These are phyloP conservation scores for Gymnodraco acuticeps DNA, from an alignment of 2,797 vertebrate species.

Conservation along the genomic window DNA sequence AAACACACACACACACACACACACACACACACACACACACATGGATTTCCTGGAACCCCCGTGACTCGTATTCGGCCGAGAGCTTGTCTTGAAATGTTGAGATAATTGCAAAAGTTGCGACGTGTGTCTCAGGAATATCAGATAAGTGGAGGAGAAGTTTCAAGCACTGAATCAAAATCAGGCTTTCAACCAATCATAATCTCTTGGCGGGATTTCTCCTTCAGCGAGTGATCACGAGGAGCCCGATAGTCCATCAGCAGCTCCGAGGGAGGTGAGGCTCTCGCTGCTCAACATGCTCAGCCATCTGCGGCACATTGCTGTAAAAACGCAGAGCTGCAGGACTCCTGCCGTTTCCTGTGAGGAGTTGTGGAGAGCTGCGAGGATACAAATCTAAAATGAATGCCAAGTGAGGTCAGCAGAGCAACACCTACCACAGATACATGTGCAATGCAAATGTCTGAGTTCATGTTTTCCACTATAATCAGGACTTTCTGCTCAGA, in stretches of 20 bases:
- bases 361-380: conserved; percentile 21
- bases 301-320: conserved; percentile 51
- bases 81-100: conserved; percentile 12
- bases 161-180: conserved; percentile 56
- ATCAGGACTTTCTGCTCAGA: background rate
- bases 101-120: conserved; percentile 45
- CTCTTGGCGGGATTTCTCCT: conserved; percentile 51
- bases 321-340: conserved; percentile 15
- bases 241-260: conserved; percentile 61
- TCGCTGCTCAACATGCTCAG: conserved; percentile 52
- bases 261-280: conserved; percentile 61
- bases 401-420: conserved; percentile 16
- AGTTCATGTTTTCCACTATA: background rate
- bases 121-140: conserved; percentile 19
- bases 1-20: conserved; percentile 14
- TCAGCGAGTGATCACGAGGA: conserved; percentile 58
- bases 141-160: conserved; percentile 49
- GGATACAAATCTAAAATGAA: background rate
- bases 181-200: conserved; percentile 66
- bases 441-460: conserved; percentile 7
- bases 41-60: conserved; percentile 41
- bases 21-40: conserved; percentile 6
- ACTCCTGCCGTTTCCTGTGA: conserved; percentile 35
- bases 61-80: conserved; percentile 11
- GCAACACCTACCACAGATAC: conserved; percentile 8